Conservation (phyloP, 2,888 invertebrate genomes). For the Geophilus truncorum region DNA sequence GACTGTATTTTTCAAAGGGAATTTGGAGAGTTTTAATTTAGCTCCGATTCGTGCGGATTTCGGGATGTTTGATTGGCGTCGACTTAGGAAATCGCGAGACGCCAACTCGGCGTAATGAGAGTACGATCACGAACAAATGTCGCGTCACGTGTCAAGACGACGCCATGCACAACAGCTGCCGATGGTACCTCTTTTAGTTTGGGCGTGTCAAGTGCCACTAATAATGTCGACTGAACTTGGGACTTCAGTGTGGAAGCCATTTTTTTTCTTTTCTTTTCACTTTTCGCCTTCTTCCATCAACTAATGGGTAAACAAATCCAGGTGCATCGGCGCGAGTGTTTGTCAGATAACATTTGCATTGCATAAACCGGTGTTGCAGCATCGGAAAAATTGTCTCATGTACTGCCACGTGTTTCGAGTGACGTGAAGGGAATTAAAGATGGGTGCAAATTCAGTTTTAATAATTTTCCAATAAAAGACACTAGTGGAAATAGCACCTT, state of each 20-base stretch:
- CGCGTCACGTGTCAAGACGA: constrained; percentile 17
- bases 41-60: neutral
- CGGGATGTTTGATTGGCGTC: constrained; percentile 20
- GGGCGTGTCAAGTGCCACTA: constrained; percentile 22
- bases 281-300: neutral
- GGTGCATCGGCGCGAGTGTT: neutral
- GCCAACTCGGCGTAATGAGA: constrained; percentile 7
- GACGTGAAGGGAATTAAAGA: constrained; percentile 13
- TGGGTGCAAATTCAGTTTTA: constrained; percentile 23
- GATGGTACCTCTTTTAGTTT: constrained; percentile 13
- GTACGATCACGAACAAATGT: constrained; percentile 9
- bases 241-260: neutral
- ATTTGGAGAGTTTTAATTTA: neutral
- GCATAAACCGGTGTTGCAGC: neutral
- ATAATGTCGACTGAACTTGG: constrained; percentile 15
- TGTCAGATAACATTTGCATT: constrained; percentile 3
- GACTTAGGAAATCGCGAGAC: neutral
- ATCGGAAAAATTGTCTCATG: neutral
- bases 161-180: constrained; percentile 18
- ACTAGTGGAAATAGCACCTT: constrained; percentile 6
- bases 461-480: constrained; percentile 23
- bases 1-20: neutral
- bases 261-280: neutral
- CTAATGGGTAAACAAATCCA: neutral
- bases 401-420: neutral